These are phyloP conservation scores for Nannospalax galili DNA, from an alignment of 2,113 vertebrate species.

Conservation along the genomic window DNA sequence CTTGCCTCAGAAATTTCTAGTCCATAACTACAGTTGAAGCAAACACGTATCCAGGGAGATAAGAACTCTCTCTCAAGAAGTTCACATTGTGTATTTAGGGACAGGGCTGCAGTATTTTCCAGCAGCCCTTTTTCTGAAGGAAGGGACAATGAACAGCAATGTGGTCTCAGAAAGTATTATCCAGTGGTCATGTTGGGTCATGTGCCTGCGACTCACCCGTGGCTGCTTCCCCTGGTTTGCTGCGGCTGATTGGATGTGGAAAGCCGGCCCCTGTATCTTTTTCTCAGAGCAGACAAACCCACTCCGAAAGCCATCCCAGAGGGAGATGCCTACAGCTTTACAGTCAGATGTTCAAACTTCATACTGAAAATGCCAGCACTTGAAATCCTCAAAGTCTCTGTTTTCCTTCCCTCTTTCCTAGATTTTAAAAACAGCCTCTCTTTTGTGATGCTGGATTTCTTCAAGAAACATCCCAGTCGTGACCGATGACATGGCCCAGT, in stretches of 20 bases:
- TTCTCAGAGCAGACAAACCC: constrained; percentile 15
- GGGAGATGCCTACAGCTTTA: constrained; percentile 37
- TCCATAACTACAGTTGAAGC: background rate
- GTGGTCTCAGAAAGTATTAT: background rate
- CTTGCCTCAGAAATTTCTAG: constrained; percentile 40
- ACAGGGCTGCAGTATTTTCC: background rate
- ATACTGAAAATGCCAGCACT: background rate
- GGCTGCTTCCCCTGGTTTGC: no score
- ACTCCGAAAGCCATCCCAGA: constrained; percentile 28
- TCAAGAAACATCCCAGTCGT: constrained; percentile 32
- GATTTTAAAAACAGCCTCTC: constrained; percentile 55
- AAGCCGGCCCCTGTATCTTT: background rate
- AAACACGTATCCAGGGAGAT: constrained; percentile 3
- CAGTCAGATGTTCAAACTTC: background rate
- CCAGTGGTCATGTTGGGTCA: background rate
- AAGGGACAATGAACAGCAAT: background rate
- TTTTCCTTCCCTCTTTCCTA: background rate
- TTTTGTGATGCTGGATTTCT: background rate
- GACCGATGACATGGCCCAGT: background rate
- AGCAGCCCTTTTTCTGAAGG: background rate
- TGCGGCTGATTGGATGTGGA: background rate
- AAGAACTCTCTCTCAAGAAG: background rate
- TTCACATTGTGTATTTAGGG: background rate
- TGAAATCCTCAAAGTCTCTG: constrained; percentile 12
- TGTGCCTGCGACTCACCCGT: background rate